Conservation (phyloP, 2,797 vertebrate genomes). For the Nasua narica region DNA sequence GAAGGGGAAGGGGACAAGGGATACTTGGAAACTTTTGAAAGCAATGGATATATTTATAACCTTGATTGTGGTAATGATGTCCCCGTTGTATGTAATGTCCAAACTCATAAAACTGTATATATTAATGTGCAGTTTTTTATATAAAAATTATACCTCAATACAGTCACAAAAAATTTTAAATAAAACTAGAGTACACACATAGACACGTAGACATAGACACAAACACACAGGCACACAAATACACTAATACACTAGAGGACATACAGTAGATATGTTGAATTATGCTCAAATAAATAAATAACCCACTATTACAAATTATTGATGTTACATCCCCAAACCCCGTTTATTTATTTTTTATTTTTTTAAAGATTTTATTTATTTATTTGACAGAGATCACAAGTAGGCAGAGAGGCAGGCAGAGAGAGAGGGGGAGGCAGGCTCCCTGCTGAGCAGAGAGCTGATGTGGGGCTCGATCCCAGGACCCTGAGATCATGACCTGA, state of each 20-base stretch:
- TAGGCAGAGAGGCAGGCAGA: no score
- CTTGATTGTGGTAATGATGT: background rate
- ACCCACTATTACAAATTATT: background rate
- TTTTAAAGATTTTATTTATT: no score
- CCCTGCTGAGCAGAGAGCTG: no score
- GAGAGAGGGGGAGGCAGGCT: no score
- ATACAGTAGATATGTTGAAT: background rate
- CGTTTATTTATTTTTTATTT: no score
- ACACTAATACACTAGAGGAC: background rate
- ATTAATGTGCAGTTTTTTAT: background rate
- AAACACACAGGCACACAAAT: background rate
- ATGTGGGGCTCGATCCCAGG: no score
- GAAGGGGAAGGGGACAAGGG: background rate
- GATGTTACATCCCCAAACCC: background rate
- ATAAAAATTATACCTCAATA: background rate
- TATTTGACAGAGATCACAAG: no score
- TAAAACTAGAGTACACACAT: background rate
- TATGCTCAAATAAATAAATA: background rate
- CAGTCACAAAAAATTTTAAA: background rate
- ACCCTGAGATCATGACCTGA: no score
- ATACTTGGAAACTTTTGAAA: background rate
- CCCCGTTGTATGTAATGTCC: background rate
- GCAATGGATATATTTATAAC: background rate
- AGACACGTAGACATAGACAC: background rate
- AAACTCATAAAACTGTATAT: background rate